Evolutionary conservation across 2,888 invertebrate species (phyloP), one percentile per base, ranked within the genome.

Genomic region (Rhingia rostrata): DNA sequence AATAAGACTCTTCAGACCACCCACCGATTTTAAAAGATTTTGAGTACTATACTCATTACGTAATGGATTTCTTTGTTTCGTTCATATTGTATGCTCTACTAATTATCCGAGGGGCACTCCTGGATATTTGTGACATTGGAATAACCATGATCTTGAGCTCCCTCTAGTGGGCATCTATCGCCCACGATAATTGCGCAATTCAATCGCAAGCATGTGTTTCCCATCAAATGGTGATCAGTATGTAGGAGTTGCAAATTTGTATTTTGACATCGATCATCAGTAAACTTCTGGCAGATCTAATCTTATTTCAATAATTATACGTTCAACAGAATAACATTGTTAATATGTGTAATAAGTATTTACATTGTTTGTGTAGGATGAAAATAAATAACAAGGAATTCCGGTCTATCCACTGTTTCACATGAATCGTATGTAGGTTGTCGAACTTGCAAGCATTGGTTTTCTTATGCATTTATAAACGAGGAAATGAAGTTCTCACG

Each of bases 71-170:
- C 32, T 53, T 53, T 56, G 63, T 63, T 61, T 22, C 4, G 49
- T 1, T 45, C 9, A 47, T 22, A 5, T 49, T 4, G 37, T 51
- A 51, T 41, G 51, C 6, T 64, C 9, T 32, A 32, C 51, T 9
- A 41, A 7, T 41, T 32, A 51, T 37, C 39, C 47, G 22, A 69
- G 69, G 69, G 47, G 69, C 58, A 58, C 37, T 45, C 22, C 54
- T 30, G 43, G 33, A 6, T 7, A 54, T 14, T 22, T 4, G 14
- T 10, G 7, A 12, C 6, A 43, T 4, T 4, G 9, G 12, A 3
- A 37, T 22, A 37, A 49, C 74, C 49, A 66, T 74, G 74, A 64
- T 58, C 49, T 45, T 61, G 63, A 61, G 7, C 41, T 4, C 35
- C 35, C n/a, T 35, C 51, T 45, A 37, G 22, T 39, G 9, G 12